Base-by-base conservation (phyloP, 2,113 vertebrate species). In the Benitochromis conjunctus region DNA sequence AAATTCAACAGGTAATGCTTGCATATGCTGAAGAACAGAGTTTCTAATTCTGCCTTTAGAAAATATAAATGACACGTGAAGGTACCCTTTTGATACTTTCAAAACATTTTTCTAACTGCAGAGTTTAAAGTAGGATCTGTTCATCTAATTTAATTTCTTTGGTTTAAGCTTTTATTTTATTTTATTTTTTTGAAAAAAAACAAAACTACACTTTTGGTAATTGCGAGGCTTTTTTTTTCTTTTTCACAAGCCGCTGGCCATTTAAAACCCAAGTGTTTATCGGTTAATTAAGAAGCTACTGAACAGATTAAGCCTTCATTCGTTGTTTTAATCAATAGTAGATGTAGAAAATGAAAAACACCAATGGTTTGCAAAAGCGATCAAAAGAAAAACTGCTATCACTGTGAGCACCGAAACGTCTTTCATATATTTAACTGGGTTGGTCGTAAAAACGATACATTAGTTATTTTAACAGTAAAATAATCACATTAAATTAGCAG, bases 141-240 rank as follows among this genome's bases (percentile, higher is more conserved):
- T 38, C 10, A 0, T 4, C 60, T 64, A 29, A 74, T 51, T 4
- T 29, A 51, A 51, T 0, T 29, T 51, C 43, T 1, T 9, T 74
- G 43, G 1, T 51, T 74, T 51, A 76, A 76, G 69, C 26, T 51
- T 51, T 38, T 16, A n/a, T 64, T 36, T 64, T 31, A 36, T 12
- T 24, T 56, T 14, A 4, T 16, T 48, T 46, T 14, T 46, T 48
- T 4, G 10, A 56, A 7, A 56, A 56, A 56, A 26, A 29, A 29
- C 18, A 64, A 64, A 64, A 51, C 69, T 12, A 41, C 24, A 51
- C 6, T 46, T 74, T 18, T 48, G 41, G 41, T 46, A 29, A 74
- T 19, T 48, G 6, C 5, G 0, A 19, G 41, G 43, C 43, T 5
- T 66, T 41, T 71, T 69, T 31, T 31, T 31, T 31, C 4, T 31